These are phyloP conservation scores for Terrapene triunguis DNA, from an alignment of 2,113 vertebrate genomes.

Conservation along the genomic window DNA sequence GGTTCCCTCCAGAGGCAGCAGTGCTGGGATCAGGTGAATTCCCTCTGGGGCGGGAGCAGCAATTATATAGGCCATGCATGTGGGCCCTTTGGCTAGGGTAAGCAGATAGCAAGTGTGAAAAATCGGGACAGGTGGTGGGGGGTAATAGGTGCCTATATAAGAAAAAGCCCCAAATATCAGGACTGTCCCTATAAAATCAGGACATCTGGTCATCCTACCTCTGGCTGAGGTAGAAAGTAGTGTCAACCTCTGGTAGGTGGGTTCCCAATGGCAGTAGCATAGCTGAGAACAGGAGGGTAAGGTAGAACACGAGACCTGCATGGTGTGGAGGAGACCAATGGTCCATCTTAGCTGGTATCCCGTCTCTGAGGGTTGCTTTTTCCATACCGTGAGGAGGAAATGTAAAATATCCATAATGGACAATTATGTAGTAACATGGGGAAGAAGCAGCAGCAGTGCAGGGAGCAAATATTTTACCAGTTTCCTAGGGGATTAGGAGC, in stretches of 20 bases:
- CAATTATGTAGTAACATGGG: fast-evolving
- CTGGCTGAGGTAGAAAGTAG: background rate
- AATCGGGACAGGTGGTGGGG: too few species aligned
- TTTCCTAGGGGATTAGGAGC: slow-evolving; percentile 26
- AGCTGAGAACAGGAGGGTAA: background rate
- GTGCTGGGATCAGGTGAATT: background rate
- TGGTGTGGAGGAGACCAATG: background rate
- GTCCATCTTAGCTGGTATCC: background rate
- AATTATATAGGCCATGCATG: background rate
- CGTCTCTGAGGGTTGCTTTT: background rate
- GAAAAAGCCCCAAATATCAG: too few species aligned
- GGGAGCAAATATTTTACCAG: background rate
- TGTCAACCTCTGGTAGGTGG: background rate
- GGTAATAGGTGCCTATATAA: too few species aligned
- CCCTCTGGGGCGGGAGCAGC: background rate
- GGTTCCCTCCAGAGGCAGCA: background rate
- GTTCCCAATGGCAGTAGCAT: background rate
- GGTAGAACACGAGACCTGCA: background rate
- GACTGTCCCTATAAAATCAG: too few species aligned
- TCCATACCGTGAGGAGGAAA: background rate
- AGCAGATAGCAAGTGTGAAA: too few species aligned
- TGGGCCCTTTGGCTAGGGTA: too few species aligned
- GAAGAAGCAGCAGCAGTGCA: background rate
- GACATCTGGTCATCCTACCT: too few species aligned
- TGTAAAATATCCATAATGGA: fast-evolving